Evolutionary conservation across 2,888 invertebrate genomes (phyloP), one percentile per base, ranked within the genome.

Genomic region (Sarcophaga variegata): DNA sequence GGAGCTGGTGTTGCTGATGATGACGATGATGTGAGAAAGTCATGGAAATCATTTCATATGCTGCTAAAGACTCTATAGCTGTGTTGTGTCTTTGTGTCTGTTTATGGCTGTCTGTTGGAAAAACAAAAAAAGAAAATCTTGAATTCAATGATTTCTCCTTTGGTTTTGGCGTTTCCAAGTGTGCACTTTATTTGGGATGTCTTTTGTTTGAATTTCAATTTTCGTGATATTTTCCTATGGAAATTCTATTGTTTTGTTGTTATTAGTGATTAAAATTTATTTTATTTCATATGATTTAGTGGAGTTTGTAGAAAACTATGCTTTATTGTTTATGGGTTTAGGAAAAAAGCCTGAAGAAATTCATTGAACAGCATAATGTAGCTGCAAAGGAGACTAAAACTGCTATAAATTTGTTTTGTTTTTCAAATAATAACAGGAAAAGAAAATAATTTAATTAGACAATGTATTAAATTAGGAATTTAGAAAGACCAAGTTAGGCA

Each of bases 121-220:
- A 54, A 54, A 4, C 12, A 54, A 54, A 54, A 54, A 64, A 75
- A 66, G 64, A 49, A 71, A 80, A 76, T 80, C 80, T 59, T 60
- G 14, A 71, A 67, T 76, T 81, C 81, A 76, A 75, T 79, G 75
- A 54, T 49, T 75, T 49, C 49, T 80, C 76, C 77, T 81, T 79
- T 84, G 84, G 81, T 87, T 87, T 84, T 84, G 87, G 84, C 86
- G 81, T 83, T 87, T 87, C 66, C 17, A 83, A 87, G 83, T 78
- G 37, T 74, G 66, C 76, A 77, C 27, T 49, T 20, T 79, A 63
- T 79, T 78, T 79, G 71, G 66, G 14, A 64, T 27, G 78, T 49
- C 81, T 87, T 37, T 87, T 87, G 87, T 87, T 84, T 81, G 37
- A 47, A 67, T 79, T 84, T 76, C 81, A 79, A 84, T 87, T 81